Base-by-base conservation (phyloP, 2,113 vertebrate species). In the Vombatus ursinus region DNA sequence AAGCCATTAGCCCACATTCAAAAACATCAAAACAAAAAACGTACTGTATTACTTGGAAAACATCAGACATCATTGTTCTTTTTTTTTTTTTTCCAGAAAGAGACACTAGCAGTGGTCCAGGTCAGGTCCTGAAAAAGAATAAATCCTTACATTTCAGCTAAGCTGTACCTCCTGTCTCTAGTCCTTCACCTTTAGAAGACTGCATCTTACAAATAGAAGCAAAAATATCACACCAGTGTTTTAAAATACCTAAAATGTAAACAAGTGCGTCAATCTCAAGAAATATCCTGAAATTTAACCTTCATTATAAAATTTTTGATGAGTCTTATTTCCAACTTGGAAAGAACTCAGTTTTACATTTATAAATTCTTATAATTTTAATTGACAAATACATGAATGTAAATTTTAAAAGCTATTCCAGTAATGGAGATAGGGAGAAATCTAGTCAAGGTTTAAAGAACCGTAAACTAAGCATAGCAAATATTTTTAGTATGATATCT, bases 1-100 rank as follows among this genome's bases (percentile, higher is more conserved):
- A 47, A 91, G 31, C n/a, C n/a, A 10, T 8, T 28, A 54, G 8
- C 7, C 92, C 9, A 51, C 25, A 37, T 48, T 50, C 28, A 31
- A 48, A 52, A 91, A 28, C 6, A 26, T 90, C 7, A 90, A 89
- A 14, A 89, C 84, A 90, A 5, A 0, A 25, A 24, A 2, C 24
- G 89, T 2, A 1, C 52, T 24, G 10, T 0, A 1, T 0, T 1
- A 2, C 26, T 1, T 4, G 28, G 24, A 51, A 16, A 11, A 28
- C 11, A 52, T 9, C 0, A 14, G 49, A 23, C 14, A 0, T 1
- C 48, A 10, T 0, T 16, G 50, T 53, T 91, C 54, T 92, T 61
- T 1, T 49, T 49, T 49, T 49, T 49, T 49, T 1, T 49, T 49
- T 49, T 49, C 5, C 5, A 44, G 50, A 54, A 26, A 44, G 1